Conservation (phyloP, 1,140 invertebrate species). For the Riptortus pedestris region DNA sequence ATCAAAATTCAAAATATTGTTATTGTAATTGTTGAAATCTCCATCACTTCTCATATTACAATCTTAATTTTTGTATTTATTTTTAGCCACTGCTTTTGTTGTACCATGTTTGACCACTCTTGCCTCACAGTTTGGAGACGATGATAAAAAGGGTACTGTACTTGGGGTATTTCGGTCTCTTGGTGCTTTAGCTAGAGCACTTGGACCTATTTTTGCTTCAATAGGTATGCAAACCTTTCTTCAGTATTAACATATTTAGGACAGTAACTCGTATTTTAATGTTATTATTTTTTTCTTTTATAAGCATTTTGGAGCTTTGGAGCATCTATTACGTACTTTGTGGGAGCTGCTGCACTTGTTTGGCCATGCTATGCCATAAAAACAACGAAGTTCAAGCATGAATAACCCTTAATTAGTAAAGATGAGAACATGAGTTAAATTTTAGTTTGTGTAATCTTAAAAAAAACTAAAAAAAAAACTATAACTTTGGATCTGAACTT, state of each 20-base stretch:
- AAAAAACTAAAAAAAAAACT: too few species aligned
- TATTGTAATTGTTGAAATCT: not conserved
- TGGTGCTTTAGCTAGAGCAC: slow-evolving; percentile 82
- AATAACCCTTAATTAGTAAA: too few species aligned
- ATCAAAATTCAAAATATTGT: not conserved
- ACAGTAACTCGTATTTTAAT: not conserved
- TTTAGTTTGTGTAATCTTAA: too few species aligned
- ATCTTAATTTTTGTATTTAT: too few species aligned
- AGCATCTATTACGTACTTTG: slow-evolving; percentile 58
- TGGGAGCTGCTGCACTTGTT: slow-evolving; percentile 54
- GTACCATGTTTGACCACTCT: slow-evolving; percentile 88
- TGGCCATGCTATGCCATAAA: slow-evolving; percentile 42
- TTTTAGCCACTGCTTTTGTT: slow-evolving; percentile 81
- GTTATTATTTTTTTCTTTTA: slow-evolving; percentile 35
- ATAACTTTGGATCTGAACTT: too few species aligned
- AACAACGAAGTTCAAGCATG: slow-evolving; percentile 5
- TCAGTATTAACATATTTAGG: not conserved
- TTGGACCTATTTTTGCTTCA: slow-evolving; percentile 81
- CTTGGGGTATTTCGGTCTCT: slow-evolving; percentile 89
- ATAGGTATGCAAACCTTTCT: slow-evolving; percentile 42
- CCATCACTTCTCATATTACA: too few species aligned
- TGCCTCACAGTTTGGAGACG: slow-evolving; percentile 69
- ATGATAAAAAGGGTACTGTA: slow-evolving; percentile 80
- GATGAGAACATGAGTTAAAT: too few species aligned
- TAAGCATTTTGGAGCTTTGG: slow-evolving; percentile 73